Evolutionary conservation across 2,797 vertebrate genomes (phyloP), one percentile per base, ranked within the genome.

Genomic region (Buceros bicornis): DNA sequence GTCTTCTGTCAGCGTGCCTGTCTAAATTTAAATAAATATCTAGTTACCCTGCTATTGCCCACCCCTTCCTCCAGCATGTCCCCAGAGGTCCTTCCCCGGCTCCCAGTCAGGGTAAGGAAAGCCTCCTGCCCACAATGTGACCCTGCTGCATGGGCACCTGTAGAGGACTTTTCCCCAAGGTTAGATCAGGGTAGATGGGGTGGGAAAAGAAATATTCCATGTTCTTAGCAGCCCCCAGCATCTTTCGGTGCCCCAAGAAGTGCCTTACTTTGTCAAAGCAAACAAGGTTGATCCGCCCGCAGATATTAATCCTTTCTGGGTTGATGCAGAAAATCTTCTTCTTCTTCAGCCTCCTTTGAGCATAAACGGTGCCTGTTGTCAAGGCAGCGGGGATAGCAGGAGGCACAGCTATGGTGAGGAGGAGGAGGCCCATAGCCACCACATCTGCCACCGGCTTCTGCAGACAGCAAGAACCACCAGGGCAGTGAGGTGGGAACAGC

Each of bases 211-310:
- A 20, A 13, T 3, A 47, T 8, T 13, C 37, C 10, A 10, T 18
- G 10, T 74, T 45, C 48, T 66, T 51, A 35, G 21, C 40, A 85
- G 53, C 21, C 25, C 50, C n/a, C 50, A 57, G 50, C 51, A 67
- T 22, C 35, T 53, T 48, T 53, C 37, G 42, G 33, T 29, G 33
- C 50, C 60, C n/a, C 22, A 10, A 16, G 56, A 29, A 10, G 50
- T 3, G 0, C 72, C 96, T 56, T 96, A 98, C 98, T 97, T 98
- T 98, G 96, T 98, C 98, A 82, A 98, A 98, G 92, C 98, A 98
- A 66, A 98, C 93, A 7, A 98, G 97, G 96, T 98, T 98, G 70
- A 98, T 94, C 54, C 97, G 97, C 17, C 98, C 97, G 0, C 97
- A 98, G 91, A 97, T 97, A n/a, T 98, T 98, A 96, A 98, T 98